Evolutionary conservation across 1,140 invertebrate genomes (phyloP), one percentile per base, ranked within the genome.

Genomic region (Calosoma granatense): DNA sequence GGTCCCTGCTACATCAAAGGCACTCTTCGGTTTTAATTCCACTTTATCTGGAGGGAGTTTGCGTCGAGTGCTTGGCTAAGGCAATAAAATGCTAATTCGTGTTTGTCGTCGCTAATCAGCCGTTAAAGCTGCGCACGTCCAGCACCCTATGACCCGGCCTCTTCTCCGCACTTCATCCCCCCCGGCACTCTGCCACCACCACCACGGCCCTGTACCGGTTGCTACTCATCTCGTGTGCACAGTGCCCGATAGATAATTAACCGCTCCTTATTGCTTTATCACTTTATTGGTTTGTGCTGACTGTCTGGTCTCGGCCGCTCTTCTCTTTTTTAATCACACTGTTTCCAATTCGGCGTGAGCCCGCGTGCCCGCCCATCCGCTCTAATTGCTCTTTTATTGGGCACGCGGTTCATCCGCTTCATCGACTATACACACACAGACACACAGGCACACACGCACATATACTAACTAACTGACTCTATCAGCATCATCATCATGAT

Each of bases 51-150:
- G 63, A 68, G 67, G 68, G 41, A 47, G 41, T 47, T 47, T 47
- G 66, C 64, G 68, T 70, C 65, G 65, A 67, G 66, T 63, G 66
- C 61, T 61, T 62, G 67, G 64, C 65, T 72, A 68, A 74, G 68
- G 71, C 72, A 74, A 74, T 74, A 74, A 74, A 74, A 74, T 74
- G 72, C 69, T 73, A 74, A 74, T 74, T 70, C 66, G 66, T 73
- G 72, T 73, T 74, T 73, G 72, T 70, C 68, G 67, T 70, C 62
- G 68, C 67, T 72, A 73, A 72, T 74, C 71, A 74, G 63, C 62
- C 69, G 66, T 64, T 53, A 65, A 55, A 60, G 56, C 26, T 22
- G 20, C 14, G 53, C 22, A n/a, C n/a, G n/a, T 30, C n/a, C n/a
- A 20, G 53, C 26, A 4, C 4, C 26, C 26, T 14, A 14, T 30